Base-by-base conservation (phyloP, 2,888 invertebrate species). In the Lepidochrysops patricia region DNA sequence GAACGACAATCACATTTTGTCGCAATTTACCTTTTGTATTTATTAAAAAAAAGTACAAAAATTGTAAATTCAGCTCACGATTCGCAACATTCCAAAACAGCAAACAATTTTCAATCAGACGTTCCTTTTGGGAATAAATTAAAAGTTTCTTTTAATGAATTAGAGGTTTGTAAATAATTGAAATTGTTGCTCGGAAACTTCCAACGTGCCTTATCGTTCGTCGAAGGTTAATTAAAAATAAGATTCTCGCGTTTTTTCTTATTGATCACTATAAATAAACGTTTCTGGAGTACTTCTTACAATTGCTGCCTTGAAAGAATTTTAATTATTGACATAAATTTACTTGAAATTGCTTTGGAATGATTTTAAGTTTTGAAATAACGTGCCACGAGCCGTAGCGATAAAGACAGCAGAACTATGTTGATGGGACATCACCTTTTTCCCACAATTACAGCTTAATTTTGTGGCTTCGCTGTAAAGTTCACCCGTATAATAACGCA, bases 21-120 rank as follows among this genome's bases (percentile, higher is more conserved):
- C 19, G 15, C 7, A 43, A 43, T 43, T 43, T 7, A 37, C 43
- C 15, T n/a, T 4, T 29, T 54, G 3, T 27, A 52, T 52, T 54
- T 50, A 50, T 27, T 29, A 54, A 54, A 54, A 54, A 52, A 19
- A 32, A 29, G 34, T 23, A 43, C n/a, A 19, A 57, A 62, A 57
- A 62, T 35, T 57, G 35, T 29, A 50, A 57, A 65, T 61, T 62
- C 65, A 43, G 37, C 60, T 61, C 61, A 61, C 59, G 65, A 43
- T 54, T 60, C 54, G 34, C 59, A 57, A 58, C 60, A 65, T 65
- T 65, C 64, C 62, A 50, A 58, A 61, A 65, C 58, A 60, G 56
- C 57, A 61, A 66, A 64, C 64, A 66, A 63, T 64, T 64, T 63
- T 63, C 60, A 64, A 64, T 64, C 63, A 66, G 59, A 58, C 64